Conservation (phyloP, 2,113 vertebrate species). For the Pristiophorus japonicus region DNA sequence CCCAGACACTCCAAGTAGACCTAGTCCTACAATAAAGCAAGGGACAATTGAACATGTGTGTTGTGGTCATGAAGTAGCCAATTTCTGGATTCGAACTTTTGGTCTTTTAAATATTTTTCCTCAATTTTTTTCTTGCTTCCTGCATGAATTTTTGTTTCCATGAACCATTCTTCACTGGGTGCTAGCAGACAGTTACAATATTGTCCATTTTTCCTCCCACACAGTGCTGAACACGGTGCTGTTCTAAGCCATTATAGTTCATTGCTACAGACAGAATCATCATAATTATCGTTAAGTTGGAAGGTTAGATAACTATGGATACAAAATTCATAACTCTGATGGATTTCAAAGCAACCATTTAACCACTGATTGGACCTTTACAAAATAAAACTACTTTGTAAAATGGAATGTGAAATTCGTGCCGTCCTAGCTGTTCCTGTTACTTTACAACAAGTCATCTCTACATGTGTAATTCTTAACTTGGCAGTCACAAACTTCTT, state of each 20-base stretch:
- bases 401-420: too few relatives aligned
- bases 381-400: too few relatives aligned
- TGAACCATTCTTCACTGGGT: not conserved
- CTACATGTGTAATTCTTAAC: too few relatives aligned
- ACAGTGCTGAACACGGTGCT: not conserved
- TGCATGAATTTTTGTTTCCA: not conserved
- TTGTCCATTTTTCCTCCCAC: not conserved
- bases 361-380: too few relatives aligned
- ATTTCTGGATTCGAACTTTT: not conserved
- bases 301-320: not conserved
- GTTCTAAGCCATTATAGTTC: not conserved
- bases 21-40: not conserved
- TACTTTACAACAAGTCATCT: too few relatives aligned
- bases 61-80: not conserved
- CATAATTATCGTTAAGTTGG: not conserved
- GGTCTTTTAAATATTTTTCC: not conserved
- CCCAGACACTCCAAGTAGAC: not conserved
- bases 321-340: not conserved
- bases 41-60: not conserved
- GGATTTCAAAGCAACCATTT: too few relatives aligned
- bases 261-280: not conserved
- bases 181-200: not conserved
- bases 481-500: too few relatives aligned
- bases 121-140: not conserved
- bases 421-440: too few relatives aligned